These are phyloP conservation scores for Phymorhynchus buccinoides DNA, from an alignment of 1,140 invertebrate genomes.

Conservation along the genomic window DNA sequence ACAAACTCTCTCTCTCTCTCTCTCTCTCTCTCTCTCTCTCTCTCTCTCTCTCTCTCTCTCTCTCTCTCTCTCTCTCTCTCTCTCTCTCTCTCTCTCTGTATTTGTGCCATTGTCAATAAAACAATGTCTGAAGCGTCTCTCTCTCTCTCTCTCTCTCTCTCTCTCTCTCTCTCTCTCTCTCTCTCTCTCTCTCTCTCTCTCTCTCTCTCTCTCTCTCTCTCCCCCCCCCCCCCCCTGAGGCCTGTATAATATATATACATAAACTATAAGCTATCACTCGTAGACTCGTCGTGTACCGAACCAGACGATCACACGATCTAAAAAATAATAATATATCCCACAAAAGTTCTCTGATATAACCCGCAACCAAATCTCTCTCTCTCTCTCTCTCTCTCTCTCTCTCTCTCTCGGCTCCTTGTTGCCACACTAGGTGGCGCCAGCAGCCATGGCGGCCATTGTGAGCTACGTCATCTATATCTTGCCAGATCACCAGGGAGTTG, in stretches of 20 bases:
- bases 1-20: too few relatives aligned
- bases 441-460: slow-evolving; percentile 4
- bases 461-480: not conserved
- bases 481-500: not conserved
- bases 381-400: too few relatives aligned
- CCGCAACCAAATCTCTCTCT: not conserved
- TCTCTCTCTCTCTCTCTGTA: not conserved
- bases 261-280: too few relatives aligned
- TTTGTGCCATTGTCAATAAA: too few relatives aligned
- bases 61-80: not conserved
- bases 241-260: too few relatives aligned
- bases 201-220: too few relatives aligned
- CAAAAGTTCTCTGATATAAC: too few relatives aligned
- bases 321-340: too few relatives aligned
- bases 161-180: not conserved
- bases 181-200: too few relatives aligned
- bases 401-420: not conserved
- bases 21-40: not conserved
- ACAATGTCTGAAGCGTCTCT: too few relatives aligned
- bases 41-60: not conserved
- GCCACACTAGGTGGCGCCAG: not conserved
- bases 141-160: not conserved
- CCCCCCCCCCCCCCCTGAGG: too few relatives aligned
- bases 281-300: not conserved
- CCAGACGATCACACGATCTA: not conserved